Evolutionary conservation across 2,888 invertebrate genomes (phyloP).

Genomic region (Caenorhabditis zanzibari): DNA sequence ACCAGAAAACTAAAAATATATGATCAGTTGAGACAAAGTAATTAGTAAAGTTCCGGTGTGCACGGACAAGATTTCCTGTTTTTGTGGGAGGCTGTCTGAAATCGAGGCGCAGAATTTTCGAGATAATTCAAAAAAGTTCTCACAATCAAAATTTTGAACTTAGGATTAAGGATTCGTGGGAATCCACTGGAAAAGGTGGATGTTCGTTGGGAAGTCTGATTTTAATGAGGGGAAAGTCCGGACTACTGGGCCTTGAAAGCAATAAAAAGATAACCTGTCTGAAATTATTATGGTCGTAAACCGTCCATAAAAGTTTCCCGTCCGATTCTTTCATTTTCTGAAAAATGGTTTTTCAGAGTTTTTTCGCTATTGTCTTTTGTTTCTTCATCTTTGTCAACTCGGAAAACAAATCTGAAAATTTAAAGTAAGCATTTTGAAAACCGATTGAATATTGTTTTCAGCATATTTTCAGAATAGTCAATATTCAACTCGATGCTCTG

Average conservation of each 20-base stretch:
- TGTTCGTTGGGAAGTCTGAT: no score
- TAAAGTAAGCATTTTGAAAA: background rate
- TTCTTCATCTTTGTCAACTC: background rate
- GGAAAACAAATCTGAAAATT: background rate
- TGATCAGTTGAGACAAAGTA: conserved; percentile 3
- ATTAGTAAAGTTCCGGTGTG: conserved; percentile 3
- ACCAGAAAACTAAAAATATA: background rate
- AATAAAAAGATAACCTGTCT: no score
- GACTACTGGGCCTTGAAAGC: no score
- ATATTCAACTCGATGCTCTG: conserved; percentile 12
- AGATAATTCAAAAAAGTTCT: background rate
- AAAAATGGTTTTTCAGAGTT: background rate
- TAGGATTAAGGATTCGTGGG: no score
- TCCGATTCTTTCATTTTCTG: background rate
- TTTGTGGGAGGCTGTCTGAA: background rate
- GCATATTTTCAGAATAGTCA: conserved; percentile 28
- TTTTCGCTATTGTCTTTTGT: background rate
- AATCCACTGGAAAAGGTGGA: no score
- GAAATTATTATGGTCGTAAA: no score
- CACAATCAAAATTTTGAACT: no score
- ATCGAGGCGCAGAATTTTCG: background rate
- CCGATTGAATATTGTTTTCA: background rate
- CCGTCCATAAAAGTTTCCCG: no score
- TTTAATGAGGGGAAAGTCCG: no score
- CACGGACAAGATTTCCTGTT: background rate